phyloP scores from a whole-genome alignment of 2,888 invertebrate species.

The Notodonta ziczac region DNA sequence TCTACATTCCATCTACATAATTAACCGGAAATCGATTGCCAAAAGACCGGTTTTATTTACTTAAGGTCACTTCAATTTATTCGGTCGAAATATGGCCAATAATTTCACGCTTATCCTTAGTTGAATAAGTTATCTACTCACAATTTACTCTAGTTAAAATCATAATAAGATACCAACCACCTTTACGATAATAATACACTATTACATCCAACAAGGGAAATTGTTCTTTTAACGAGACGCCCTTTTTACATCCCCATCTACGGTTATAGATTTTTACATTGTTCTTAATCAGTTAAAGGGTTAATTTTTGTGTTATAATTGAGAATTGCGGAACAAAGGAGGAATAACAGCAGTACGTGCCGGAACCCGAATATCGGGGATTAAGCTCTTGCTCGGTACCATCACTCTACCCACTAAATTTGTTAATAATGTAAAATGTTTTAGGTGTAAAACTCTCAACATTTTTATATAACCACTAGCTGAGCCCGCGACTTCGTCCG shows the following conservation, averaged over 20 bases:
- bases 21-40: too few species aligned
- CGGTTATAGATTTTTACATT: background rate
- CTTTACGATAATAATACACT: background rate
- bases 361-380: conserved; percentile 36
- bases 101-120: too few species aligned
- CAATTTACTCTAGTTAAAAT: too few species aligned
- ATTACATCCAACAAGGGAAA: background rate
- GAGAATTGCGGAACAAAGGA: conserved; percentile 16
- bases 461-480: background rate
- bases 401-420: conserved; percentile 25
- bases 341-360: conserved; percentile 38
- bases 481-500: too few species aligned
- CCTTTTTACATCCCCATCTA: too few species aligned
- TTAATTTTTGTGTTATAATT: background rate
- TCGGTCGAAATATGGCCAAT: too few species aligned
- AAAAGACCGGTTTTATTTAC: too few species aligned
- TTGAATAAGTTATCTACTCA: too few species aligned
- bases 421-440: conserved; percentile 9
- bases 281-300: background rate
- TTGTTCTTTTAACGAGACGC: too few species aligned
- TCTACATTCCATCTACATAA: too few species aligned
- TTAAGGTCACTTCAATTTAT: too few species aligned
- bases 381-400: conserved; percentile 27
- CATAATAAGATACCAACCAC: too few species aligned
- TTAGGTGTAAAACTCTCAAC: background rate